These are phyloP conservation scores for Ascaphus truei DNA, from an alignment of 2,113 vertebrate genomes.

Conservation along the genomic window DNA sequence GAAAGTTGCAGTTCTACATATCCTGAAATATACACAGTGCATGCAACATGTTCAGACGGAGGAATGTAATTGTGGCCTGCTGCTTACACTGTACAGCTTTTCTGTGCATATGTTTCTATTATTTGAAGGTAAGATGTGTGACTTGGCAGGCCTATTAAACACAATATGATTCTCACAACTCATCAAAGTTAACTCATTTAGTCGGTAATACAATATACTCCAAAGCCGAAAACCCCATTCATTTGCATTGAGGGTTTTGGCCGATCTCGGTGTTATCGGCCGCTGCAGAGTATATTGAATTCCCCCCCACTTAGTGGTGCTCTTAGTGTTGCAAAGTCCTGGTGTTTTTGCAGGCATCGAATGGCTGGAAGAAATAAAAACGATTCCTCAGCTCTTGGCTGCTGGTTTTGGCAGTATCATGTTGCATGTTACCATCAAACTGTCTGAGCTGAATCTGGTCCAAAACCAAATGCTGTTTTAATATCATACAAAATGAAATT, in stretches of 20 bases:
- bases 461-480: slow-evolving; percentile 26
- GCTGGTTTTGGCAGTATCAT: neutral
- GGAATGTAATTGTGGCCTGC: neutral
- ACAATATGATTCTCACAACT: neutral
- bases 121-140: neutral
- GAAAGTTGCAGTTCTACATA: too few species aligned
- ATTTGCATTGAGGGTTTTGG: too few species aligned
- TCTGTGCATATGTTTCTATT: neutral
- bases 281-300: too few species aligned
- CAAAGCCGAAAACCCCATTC: too few species aligned
- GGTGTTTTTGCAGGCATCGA: neutral
- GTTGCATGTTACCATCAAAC: slow-evolving; percentile 16
- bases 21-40: too few species aligned
- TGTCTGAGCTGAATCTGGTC: neutral
- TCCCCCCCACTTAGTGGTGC: too few species aligned
- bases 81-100: neutral
- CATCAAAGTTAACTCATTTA: too few species aligned
- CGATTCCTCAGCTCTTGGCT: slow-evolving; percentile 13
- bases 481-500: neutral
- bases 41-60: slow-evolving; percentile 12
- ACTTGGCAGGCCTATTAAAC: neutral
- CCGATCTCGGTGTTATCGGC: too few species aligned
- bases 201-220: too few species aligned
- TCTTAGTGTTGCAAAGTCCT: neutral
- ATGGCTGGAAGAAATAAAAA: slow-evolving; percentile 31